Evolutionary conservation across 2,113 vertebrate species (phyloP).

Genomic region (Theristicus caerulescens): DNA sequence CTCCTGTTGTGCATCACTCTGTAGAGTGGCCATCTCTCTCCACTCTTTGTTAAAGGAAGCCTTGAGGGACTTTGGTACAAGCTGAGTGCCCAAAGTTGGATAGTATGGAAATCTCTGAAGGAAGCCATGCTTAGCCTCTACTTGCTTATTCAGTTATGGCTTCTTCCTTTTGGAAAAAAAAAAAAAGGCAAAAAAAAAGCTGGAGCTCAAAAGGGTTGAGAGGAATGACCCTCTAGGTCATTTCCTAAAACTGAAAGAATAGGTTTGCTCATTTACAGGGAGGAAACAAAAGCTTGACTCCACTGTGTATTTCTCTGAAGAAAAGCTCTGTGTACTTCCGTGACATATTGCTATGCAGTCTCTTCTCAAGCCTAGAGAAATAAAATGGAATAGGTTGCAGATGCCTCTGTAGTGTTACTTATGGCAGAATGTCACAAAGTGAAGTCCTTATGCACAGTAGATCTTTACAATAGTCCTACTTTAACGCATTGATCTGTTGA

Average conservation of each 20-base stretch:
- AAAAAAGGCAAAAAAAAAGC: neutral
- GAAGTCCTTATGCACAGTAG: neutral
- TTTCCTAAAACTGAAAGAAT: neutral
- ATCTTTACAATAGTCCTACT: neutral
- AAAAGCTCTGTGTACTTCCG: neutral
- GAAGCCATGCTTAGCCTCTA: neutral
- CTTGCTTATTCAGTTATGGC: neutral
- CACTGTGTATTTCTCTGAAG: neutral
- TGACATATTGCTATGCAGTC: neutral
- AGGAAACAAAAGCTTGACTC: neutral
- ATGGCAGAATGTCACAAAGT: neutral
- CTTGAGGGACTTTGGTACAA: neutral
- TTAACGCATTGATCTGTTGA: neutral
- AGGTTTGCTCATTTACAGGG: neutral
- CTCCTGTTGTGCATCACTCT: neutral
- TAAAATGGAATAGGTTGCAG: neutral
- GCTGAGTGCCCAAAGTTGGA: neutral
- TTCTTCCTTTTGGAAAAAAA: neutral
- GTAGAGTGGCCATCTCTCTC: rapidly evolving
- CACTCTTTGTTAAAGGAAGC: neutral
- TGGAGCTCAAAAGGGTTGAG: neutral
- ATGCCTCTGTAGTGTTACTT: neutral
- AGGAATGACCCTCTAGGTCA: neutral
- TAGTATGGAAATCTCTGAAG: neutral
- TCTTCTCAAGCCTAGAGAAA: neutral